Base-by-base conservation (phyloP, 2,797 vertebrate species). In the Poecilia velifera region DNA sequence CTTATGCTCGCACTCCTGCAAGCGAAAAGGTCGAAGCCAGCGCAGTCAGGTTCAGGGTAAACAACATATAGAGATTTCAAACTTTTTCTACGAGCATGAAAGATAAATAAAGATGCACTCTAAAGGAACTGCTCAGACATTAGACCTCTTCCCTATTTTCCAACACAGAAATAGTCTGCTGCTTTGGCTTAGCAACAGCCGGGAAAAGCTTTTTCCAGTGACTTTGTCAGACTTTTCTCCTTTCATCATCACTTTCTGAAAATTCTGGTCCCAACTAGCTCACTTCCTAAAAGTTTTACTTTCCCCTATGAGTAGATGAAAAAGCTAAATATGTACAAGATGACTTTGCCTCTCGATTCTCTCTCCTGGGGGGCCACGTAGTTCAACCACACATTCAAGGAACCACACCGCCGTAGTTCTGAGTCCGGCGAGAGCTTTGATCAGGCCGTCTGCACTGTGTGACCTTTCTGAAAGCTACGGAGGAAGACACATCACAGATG, bases 181-280 rank as follows among this genome's bases (percentile, higher is more conserved):
- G 64, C 76, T 68, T 68, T 36, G 5, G 46, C 18, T 9, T 36
- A 20, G 46, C 43, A 3, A 3, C 18, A 64, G 55, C 20, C 4
- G 28, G 22, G 41, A 70, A 62, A 70, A 55, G 59, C 62, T 28
- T 49, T 76, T 76, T 31, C 22, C 64, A 41, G 4, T 68, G 64
- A 41, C 64, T 68, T 41, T 68, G 36, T 47, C 31, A 36, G 31
- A 66, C 18, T n/a, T 20, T 59, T 25, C 39, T 78, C 53, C 77
- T 73, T 78, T 78, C 71, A 78, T 78, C 77, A 78, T 49, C 53
- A 59, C 12, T 25, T 31, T 49, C 31, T 77, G 34, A 78, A 73
- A 78, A 72, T 46, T 41, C n/a, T 57, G 51, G n/a, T 34, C 71
- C 66, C 72, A 41, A 39, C 22, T 18, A 20, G 7, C 43, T 73